phyloP scores from a whole-genome alignment of 1,140 invertebrate genomes.

The Polypedilum pembai region DNA sequence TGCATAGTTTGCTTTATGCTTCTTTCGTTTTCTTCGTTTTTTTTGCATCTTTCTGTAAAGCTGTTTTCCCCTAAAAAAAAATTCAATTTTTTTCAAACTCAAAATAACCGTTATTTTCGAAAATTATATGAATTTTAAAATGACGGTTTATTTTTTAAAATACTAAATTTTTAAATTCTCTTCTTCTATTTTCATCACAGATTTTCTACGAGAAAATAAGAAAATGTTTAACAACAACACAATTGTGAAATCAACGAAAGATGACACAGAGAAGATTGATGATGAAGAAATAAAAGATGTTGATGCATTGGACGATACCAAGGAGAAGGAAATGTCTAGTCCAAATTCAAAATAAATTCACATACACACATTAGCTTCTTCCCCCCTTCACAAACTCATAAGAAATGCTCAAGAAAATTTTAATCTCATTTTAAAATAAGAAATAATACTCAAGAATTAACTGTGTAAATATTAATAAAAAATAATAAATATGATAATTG shows the following conservation, averaged over 20 bases:
- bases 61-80: too few relatives aligned
- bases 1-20: too few relatives aligned
- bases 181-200: not conserved
- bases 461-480: slow-evolving; percentile 19
- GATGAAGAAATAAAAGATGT: not conserved
- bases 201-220: not conserved
- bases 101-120: too few relatives aligned
- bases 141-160: too few relatives aligned
- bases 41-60: too few relatives aligned
- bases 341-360: slow-evolving; percentile 16
- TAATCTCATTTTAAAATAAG: not conserved
- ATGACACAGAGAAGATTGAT: not conserved
- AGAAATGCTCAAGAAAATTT: not conserved
- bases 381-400: not conserved
- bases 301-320: not conserved
- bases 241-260: not conserved
- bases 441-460: slow-evolving; percentile 1
- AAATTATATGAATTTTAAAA: too few relatives aligned
- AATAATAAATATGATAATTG: not conserved
- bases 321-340: not conserved
- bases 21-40: too few relatives aligned
- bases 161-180: too few relatives aligned
- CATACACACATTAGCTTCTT: not conserved
- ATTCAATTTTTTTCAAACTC: too few relatives aligned
- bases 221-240: slow-evolving; percentile 10